phyloP scores from a whole-genome alignment of 2,113 vertebrate genomes.

The Butastur rufipennis region DNA sequence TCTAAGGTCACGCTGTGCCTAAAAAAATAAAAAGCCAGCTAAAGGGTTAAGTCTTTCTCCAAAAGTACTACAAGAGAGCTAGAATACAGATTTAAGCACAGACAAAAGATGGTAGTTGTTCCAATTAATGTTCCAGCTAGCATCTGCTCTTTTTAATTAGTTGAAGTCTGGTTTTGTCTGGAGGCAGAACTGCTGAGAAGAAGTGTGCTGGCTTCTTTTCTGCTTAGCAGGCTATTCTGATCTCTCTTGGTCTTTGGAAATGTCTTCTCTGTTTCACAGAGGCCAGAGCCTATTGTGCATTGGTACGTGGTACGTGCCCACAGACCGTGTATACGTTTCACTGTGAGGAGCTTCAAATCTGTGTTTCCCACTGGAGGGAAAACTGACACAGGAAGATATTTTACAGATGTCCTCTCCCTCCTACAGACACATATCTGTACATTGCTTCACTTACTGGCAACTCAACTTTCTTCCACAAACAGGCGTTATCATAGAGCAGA shows the following conservation, averaged over 20 bases:
- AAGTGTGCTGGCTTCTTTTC: not conserved
- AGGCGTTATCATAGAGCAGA: not conserved
- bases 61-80: not conserved
- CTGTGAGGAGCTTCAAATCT: not conserved
- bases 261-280: not conserved
- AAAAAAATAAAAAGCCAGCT: not conserved
- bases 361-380: not conserved
- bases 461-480: not conserved
- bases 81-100: not conserved
- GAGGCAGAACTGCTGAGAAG: not conserved
- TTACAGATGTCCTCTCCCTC: not conserved
- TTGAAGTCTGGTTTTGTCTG: not conserved
- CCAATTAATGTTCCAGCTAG: slow-evolving; percentile 10
- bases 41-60: not conserved
- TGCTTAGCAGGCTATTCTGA: not conserved
- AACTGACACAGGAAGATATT: not conserved
- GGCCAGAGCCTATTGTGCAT: not conserved
- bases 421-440: not conserved
- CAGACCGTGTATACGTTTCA: not conserved
- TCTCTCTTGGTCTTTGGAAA: not conserved
- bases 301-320: not conserved
- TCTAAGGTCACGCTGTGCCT: not conserved
- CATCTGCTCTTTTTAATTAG: slow-evolving; percentile 36
- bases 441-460: not conserved
- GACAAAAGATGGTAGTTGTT: not conserved